Percentiles rank a stretch among this genome's conserved stretches.
Evolutionary conservation across 2,888 invertebrate genomes (phyloP).

Genomic region (Atrina japonica): DNA sequence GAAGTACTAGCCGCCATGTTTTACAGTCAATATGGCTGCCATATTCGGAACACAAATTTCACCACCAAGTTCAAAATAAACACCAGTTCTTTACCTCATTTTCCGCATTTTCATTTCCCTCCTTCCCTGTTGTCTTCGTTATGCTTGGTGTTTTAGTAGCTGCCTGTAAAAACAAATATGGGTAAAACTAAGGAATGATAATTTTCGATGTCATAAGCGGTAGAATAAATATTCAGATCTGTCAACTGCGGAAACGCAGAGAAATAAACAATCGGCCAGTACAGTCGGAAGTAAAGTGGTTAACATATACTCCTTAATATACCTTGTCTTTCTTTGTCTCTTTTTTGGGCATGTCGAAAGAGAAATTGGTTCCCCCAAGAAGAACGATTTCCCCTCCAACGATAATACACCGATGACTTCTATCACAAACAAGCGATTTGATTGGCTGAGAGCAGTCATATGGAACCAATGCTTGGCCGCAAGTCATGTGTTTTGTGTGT

Average conservation of each 20-base stretch:
- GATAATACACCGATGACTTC: constrained; percentile 60
- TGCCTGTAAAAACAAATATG: constrained; percentile 61
- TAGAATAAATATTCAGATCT: constrained; percentile 26
- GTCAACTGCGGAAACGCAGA: constrained; percentile 19
- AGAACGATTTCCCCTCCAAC: constrained; percentile 52
- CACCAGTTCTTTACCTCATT: constrained; percentile 65
- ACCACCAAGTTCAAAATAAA: constrained; percentile 5
- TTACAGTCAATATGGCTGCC: constrained; percentile 63
- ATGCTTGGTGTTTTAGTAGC: constrained; percentile 67
- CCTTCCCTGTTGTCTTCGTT: constrained; percentile 69
- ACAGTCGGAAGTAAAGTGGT: not conserved
- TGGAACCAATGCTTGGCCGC: constrained; percentile 47
- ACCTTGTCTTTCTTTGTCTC: constrained; percentile 78
- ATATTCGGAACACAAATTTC: constrained; percentile 35
- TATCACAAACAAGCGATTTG: constrained; percentile 71
- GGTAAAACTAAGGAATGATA: constrained; percentile 13
- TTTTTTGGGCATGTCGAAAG: constrained; percentile 75
- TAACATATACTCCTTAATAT: not conserved
- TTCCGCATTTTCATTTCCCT: constrained; percentile 72
- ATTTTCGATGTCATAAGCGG: constrained; percentile 22
- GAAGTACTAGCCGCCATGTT: constrained; percentile 71
- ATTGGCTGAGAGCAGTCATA: constrained; percentile 71
- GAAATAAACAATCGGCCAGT: not conserved
- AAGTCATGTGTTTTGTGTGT: constrained; percentile 50
- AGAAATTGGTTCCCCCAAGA: constrained; percentile 46